A percentile compares a stretch with the other conserved stretches of the same genome.
phyloP scores from a whole-genome alignment of 2,888 invertebrate species.

The Latheticus oryzae region DNA sequence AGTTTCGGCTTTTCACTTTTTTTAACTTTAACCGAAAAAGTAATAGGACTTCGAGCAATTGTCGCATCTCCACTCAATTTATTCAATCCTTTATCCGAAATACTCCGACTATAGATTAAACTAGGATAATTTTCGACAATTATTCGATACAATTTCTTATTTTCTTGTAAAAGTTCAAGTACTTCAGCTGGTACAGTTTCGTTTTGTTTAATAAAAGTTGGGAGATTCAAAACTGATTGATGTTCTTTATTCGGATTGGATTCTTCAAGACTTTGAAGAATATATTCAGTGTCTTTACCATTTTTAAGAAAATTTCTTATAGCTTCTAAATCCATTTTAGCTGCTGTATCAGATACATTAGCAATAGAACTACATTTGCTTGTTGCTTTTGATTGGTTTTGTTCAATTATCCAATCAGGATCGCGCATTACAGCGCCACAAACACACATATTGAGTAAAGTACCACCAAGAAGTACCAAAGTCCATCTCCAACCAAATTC shows the following conservation, averaged over 20 bases:
- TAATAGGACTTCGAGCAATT: conserved; percentile 63
- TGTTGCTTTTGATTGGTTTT: conserved; percentile 64
- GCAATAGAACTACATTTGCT: conserved; percentile 56
- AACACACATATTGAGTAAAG: conserved; percentile 85
- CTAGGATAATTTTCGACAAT: conserved; percentile 81
- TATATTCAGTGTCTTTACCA: conserved; percentile 76
- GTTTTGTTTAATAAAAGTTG: conserved; percentile 77
- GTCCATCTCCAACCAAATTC: conserved; percentile 90
- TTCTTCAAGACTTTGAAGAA: conserved; percentile 72
- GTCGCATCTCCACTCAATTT: conserved; percentile 61
- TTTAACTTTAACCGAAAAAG: conserved; percentile 74
- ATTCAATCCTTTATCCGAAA: conserved; percentile 73
- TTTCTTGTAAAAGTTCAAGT: conserved; percentile 72
- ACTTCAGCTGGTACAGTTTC: conserved; percentile 76
- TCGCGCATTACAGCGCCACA: conserved; percentile 90
- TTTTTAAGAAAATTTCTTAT: conserved; percentile 77
- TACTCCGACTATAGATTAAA: conserved; percentile 72
- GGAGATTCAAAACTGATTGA: conserved; percentile 79
- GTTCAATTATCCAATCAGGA: conserved; percentile 85
- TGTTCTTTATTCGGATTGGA: conserved; percentile 69
- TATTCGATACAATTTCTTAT: conserved; percentile 76
- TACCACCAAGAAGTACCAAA: conserved; percentile 82
- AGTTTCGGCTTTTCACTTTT: conserved; percentile 54
- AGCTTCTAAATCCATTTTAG: conserved; percentile 73
- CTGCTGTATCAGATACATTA: conserved; percentile 68